Evolutionary conservation across 2,797 vertebrate genomes (phyloP).

Genomic region (Nyctalus aviator): DNA sequence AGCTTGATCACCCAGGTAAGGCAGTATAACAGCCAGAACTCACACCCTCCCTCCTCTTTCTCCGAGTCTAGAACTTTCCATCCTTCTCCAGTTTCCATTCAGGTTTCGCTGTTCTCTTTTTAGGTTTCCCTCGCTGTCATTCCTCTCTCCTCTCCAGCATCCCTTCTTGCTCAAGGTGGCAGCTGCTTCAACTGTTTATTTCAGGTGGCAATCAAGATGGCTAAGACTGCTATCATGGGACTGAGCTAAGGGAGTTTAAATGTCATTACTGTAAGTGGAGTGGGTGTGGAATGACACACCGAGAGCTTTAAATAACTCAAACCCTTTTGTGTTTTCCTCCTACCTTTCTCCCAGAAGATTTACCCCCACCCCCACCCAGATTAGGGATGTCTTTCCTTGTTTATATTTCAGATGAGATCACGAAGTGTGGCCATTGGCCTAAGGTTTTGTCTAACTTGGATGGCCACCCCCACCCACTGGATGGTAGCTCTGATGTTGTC

Average conservation of each 20-base stretch:
- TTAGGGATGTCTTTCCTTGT: not conserved
- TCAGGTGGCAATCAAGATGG: slow-evolving; percentile 55
- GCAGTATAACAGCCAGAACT: not conserved
- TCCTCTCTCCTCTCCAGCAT: not conserved
- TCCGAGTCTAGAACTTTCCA: not conserved
- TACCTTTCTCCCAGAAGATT: slow-evolving; percentile 7
- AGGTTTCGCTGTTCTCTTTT: not conserved
- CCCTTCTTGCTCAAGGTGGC: not conserved
- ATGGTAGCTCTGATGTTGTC: not conserved
- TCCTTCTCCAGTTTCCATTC: not conserved
- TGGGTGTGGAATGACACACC: slow-evolving; percentile 28
- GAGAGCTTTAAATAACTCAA: slow-evolving; percentile 59
- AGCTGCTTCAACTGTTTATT: slow-evolving; percentile 58
- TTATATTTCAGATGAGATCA: slow-evolving; percentile 23
- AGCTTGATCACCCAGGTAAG: not conserved
- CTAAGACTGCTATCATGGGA: slow-evolving; percentile 30
- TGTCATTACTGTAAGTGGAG: slow-evolving; percentile 45
- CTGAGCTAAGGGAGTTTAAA: slow-evolving; percentile 38
- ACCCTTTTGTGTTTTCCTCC: slow-evolving; percentile 3
- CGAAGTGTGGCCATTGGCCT: not conserved
- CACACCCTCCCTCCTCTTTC: not conserved
- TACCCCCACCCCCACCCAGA: not conserved
- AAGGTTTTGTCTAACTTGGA: not conserved
- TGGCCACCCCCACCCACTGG: not conserved
- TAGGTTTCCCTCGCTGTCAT: not conserved